These are phyloP conservation scores for Phalacrocorax pelagicus DNA, from an alignment of 2,113 vertebrate species.

Conservation along the genomic window DNA sequence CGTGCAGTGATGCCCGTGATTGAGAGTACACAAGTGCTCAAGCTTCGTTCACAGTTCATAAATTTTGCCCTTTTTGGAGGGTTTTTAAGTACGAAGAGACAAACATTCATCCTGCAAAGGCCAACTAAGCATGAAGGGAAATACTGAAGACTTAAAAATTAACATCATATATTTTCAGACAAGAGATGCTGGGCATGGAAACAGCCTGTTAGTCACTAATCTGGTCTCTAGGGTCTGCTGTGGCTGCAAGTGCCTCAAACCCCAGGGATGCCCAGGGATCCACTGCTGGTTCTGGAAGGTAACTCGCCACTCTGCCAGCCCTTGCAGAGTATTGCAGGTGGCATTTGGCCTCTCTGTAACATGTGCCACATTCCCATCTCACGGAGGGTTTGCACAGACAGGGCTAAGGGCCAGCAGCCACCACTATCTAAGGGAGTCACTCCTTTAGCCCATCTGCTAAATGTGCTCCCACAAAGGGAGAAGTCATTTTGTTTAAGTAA, in stretches of 20 bases:
- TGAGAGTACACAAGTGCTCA: not conserved
- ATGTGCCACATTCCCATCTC: not conserved
- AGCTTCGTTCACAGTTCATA: not conserved
- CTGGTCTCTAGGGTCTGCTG: not conserved
- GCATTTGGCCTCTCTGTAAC: not conserved
- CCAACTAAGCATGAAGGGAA: not conserved
- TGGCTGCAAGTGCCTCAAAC: not conserved
- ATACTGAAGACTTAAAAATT: not conserved
- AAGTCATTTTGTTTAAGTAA: not conserved
- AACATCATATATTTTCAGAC: not conserved
- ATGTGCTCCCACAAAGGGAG: not conserved
- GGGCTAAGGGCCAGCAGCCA: not conserved
- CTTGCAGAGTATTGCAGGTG: not conserved
- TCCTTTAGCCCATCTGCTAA: not conserved
- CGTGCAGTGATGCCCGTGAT: fast-evolving
- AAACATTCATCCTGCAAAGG: not conserved
- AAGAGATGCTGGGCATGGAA: not conserved
- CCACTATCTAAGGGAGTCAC: not conserved
- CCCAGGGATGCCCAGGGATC: not conserved
- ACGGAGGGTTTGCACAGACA: not conserved
- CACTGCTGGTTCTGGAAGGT: not conserved
- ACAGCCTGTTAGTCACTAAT: not conserved
- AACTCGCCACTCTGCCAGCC: not conserved
- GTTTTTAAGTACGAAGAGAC: not conserved
- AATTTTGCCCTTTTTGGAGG: not conserved